A percentile compares a stretch with the other conserved stretches of the same genome.
phyloP scores from a whole-genome alignment of 2,888 invertebrate species.

The Helicoverpa assulta region DNA sequence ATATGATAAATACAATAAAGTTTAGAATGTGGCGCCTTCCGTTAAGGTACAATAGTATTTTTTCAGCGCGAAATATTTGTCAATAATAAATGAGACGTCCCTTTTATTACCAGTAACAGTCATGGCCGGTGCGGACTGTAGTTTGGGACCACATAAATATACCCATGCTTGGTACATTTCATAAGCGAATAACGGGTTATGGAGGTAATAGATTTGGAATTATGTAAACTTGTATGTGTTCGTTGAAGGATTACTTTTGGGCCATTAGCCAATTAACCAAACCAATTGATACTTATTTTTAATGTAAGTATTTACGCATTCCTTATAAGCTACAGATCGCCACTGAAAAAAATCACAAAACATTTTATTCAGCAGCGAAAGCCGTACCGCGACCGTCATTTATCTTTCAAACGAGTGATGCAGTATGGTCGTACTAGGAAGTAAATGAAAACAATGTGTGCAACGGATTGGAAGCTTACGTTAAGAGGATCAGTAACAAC shows the following conservation, averaged over 20 bases:
- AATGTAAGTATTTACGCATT: too few relatives aligned
- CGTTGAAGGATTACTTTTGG: too few relatives aligned
- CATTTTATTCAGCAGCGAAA: too few relatives aligned
- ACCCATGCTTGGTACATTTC: slow-evolving; percentile 65
- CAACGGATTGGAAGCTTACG: background rate
- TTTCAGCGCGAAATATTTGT: slow-evolving; percentile 88
- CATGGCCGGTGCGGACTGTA: slow-evolving; percentile 75
- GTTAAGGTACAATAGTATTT: slow-evolving; percentile 79
- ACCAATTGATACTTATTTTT: too few relatives aligned
- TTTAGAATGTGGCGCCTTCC: slow-evolving; percentile 86
- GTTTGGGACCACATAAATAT: slow-evolving; percentile 80
- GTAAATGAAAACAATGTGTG: background rate
- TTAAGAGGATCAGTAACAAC: too few relatives aligned
- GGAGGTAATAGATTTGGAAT: background rate
- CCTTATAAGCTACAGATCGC: too few relatives aligned
- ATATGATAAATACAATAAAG: slow-evolving; percentile 81
- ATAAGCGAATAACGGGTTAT: slow-evolving; percentile 27
- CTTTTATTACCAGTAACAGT: slow-evolving; percentile 85
- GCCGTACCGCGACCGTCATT: too few relatives aligned
- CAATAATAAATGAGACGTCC: slow-evolving; percentile 90
- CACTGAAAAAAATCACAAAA: too few relatives aligned
- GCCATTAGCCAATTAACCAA: too few relatives aligned
- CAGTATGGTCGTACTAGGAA: too few relatives aligned
- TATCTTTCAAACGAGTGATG: too few relatives aligned
- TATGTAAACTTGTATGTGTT: too few relatives aligned